phyloP scores from a whole-genome alignment of 2,113 vertebrate species.

The Ivindomyrus marchei region DNA sequence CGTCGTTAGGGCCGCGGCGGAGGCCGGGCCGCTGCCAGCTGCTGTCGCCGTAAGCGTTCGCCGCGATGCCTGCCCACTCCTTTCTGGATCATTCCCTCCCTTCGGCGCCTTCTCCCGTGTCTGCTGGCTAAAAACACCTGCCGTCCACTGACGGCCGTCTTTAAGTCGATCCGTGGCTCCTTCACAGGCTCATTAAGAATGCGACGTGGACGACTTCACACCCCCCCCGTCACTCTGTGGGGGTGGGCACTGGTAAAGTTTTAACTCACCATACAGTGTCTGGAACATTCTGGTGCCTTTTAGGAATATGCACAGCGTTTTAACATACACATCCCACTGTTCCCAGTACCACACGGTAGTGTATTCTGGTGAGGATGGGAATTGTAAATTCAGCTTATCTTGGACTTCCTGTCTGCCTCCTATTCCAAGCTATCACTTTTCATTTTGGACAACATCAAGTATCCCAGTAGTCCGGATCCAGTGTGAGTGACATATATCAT shows the following conservation, averaged over 20 bases:
- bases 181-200: neutral
- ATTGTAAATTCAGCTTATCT: neutral
- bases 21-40: neutral
- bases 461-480: neutral
- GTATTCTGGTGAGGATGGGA: neutral
- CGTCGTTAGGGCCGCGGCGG: neutral
- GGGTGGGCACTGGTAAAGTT: neutral
- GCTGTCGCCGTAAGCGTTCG: neutral
- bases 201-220: neutral
- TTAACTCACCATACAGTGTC: neutral
- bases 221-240: neutral
- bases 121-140: neutral
- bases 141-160: neutral
- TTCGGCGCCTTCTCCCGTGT: neutral
- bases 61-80: neutral
- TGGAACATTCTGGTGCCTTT: neutral
- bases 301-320: neutral
- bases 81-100: neutral
- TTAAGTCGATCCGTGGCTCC: neutral
- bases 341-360: neutral
- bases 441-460: constrained; percentile 3
- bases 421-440: constrained; percentile 9
- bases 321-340: neutral
- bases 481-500: constrained; percentile 12
- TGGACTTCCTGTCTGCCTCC: neutral